Evolutionary conservation across 2,113 vertebrate genomes (phyloP).

Genomic region (Pedetes capensis): DNA sequence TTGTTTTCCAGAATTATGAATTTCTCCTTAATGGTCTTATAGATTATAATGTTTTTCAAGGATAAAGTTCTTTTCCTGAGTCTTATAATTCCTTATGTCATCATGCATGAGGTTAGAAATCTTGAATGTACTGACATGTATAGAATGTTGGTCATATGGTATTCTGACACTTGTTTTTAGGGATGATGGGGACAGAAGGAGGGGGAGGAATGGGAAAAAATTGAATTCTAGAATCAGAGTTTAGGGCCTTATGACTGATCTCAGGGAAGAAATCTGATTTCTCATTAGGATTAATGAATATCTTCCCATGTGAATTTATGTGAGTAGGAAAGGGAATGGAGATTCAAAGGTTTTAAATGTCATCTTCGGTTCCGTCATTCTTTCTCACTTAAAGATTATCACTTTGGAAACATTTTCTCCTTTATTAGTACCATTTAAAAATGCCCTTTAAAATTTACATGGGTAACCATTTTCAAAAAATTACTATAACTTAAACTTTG

Average conservation of each 20-base stretch:
- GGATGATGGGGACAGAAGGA: background rate
- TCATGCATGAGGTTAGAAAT: background rate
- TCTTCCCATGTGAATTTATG: background rate
- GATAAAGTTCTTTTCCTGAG: background rate
- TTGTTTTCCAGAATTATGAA: background rate
- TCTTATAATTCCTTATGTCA: background rate
- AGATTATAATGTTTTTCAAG: background rate
- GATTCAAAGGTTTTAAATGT: background rate
- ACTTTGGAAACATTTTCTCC: background rate
- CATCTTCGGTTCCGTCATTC: background rate
- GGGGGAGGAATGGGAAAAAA: background rate
- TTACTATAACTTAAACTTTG: background rate
- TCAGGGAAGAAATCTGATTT: background rate
- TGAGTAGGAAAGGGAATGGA: background rate
- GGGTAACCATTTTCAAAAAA: background rate
- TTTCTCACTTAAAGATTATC: background rate
- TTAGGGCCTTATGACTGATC: background rate
- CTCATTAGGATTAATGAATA: background rate
- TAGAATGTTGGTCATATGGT: background rate
- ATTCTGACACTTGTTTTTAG: background rate
- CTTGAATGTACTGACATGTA: background rate
- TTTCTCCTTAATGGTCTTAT: background rate
- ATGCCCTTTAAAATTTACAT: background rate
- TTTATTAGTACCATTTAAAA: background rate
- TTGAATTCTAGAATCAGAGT: slow-evolving; percentile 4